Conservation (phyloP, 1,140 invertebrate species). For the Drosophila carrolli region DNA sequence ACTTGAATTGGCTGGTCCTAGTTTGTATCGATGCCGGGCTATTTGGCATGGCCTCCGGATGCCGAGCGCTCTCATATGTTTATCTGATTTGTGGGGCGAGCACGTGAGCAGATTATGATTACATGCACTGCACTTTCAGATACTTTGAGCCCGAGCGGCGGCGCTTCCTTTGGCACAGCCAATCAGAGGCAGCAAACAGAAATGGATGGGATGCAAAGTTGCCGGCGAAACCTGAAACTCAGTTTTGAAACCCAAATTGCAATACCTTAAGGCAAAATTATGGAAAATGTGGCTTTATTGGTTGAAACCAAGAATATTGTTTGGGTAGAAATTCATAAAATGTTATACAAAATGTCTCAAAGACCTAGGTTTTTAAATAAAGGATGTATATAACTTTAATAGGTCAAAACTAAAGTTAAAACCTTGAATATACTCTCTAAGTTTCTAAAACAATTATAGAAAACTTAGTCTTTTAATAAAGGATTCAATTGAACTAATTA, state of each 20-base stretch:
- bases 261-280: conserved; percentile 2
- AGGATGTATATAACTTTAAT: no score
- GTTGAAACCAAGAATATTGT: no score
- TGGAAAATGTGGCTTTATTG: no score
- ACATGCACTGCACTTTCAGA: conserved; percentile 11
- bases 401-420: no score
- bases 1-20: background rate
- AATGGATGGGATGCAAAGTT: conserved; percentile 19
- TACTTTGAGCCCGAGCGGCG: conserved; percentile 21
- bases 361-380: no score
- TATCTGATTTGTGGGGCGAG: conserved; percentile 45
- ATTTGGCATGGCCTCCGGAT: background rate
- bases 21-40: conserved; percentile 28
- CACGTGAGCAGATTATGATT: conserved; percentile 74
- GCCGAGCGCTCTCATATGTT: conserved; percentile 11
- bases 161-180: conserved; percentile 24
- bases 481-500: no score
- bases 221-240: conserved; percentile 2
- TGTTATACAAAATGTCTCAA: no score
- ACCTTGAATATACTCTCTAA: no score
- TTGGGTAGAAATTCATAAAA: no score
- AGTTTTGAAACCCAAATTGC: conserved; percentile 14
- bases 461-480: no score
- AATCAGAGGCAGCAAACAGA: conserved; percentile 42
- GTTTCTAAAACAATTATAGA: no score